Evolutionary conservation across 1,140 invertebrate genomes (phyloP).

Genomic region (Helicoverpa zea): DNA sequence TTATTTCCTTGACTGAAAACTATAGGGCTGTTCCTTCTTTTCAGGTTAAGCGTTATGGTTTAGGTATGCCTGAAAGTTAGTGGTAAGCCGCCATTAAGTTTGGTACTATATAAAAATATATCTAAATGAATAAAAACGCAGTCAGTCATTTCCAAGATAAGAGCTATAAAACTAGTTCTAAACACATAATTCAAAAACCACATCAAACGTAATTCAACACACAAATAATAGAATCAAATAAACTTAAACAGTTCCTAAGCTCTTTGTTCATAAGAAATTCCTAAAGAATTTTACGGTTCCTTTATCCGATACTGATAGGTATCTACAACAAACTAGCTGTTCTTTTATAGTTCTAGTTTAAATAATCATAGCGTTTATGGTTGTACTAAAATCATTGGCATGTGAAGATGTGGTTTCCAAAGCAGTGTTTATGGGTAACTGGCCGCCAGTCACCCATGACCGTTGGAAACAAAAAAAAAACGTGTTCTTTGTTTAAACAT

Average conservation of each 20-base stretch:
- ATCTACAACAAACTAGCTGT: constrained; percentile 40
- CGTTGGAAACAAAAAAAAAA: constrained; percentile 36
- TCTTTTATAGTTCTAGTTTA: constrained; percentile 44
- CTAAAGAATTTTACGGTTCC: constrained; percentile 37
- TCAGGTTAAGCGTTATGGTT: no score
- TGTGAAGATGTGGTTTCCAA: constrained; percentile 47
- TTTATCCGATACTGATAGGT: constrained; percentile 40
- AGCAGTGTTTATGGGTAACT: constrained; percentile 39
- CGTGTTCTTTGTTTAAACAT: constrained; percentile 53
- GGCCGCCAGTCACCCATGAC: constrained; percentile 54
- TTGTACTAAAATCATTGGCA: constrained; percentile 50
- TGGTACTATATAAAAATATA: neutral
- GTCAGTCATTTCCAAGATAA: neutral
- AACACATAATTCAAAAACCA: constrained; percentile 1
- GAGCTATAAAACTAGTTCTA: neutral
- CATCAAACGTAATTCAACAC: constrained; percentile 21
- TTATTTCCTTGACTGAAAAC: no score
- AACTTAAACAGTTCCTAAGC: neutral
- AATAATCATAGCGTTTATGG: constrained; percentile 46
- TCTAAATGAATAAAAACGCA: no score
- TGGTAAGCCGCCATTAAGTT: neutral
- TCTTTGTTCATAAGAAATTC: constrained; percentile 35
- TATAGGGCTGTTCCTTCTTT: no score
- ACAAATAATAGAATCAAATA: constrained; percentile 13
- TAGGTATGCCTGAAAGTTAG: neutral